phyloP scores from a whole-genome alignment of 2,797 vertebrate species.

The Mormyrops boulengeri region DNA sequence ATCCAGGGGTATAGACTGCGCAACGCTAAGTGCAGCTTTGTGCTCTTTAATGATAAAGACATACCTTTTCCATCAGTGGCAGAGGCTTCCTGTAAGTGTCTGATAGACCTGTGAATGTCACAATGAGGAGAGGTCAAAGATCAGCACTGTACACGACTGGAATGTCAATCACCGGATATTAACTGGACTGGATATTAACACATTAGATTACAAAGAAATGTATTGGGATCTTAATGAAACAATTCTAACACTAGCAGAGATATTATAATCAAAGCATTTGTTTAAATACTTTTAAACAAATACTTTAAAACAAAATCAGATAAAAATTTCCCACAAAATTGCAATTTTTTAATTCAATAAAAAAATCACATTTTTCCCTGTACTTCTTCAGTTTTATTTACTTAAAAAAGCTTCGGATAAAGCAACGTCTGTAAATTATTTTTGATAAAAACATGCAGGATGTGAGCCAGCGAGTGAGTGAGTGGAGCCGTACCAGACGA shows the following conservation, averaged over 20 bases:
- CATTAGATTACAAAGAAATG: background rate
- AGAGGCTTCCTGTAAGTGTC: constrained; percentile 79
- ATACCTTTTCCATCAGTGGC: constrained; percentile 82
- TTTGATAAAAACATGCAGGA: background rate
- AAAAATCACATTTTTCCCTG: too few relatives aligned
- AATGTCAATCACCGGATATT: too few relatives aligned
- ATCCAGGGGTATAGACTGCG: background rate
- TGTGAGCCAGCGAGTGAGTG: background rate
- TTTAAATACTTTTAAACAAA: background rate
- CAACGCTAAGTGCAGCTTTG: background rate
- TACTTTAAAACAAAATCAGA: background rate
- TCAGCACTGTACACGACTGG: background rate
- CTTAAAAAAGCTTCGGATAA: background rate
- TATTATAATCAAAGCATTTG: background rate
- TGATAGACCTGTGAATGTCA: constrained; percentile 67
- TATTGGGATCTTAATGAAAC: background rate
- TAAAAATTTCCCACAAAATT: background rate
- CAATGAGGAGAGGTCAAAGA: background rate
- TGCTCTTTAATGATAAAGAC: constrained; percentile 20
- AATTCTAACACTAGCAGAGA: background rate
- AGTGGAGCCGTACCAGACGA: constrained; percentile 65
- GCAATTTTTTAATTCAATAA: background rate
- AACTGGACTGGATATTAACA: too few relatives aligned
- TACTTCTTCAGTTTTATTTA: background rate
- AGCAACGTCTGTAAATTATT: background rate